These are phyloP conservation scores for Perccottus glenii DNA, from an alignment of 2,113 vertebrate species.

Conservation along the genomic window DNA sequence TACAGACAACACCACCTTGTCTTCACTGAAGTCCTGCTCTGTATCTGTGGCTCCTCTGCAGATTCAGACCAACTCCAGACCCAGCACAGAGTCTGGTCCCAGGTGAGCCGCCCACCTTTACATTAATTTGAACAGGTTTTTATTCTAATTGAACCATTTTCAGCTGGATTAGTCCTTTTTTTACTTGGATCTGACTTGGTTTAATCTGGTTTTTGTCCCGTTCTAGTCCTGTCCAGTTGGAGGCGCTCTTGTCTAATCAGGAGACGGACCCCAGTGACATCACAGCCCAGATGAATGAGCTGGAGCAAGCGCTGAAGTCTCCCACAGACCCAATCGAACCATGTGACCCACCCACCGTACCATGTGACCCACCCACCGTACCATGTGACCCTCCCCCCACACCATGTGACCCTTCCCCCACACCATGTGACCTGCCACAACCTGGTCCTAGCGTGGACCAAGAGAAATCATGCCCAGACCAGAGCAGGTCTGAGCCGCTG, in stretches of 20 bases:
- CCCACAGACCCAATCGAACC: constrained; percentile 8
- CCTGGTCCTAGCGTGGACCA: no score
- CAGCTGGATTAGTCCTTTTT: background rate
- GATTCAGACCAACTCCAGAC: constrained; percentile 33
- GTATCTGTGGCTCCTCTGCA: constrained; percentile 52
- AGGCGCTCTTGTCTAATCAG: constrained; percentile 43
- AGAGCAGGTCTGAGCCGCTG: no score
- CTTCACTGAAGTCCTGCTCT: constrained; percentile 41
- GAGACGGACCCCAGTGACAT: constrained; percentile 37
- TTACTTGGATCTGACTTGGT: constrained; percentile 25
- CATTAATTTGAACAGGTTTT: no score
- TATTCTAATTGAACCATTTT: no score
- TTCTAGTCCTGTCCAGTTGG: background rate
- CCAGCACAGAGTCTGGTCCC: constrained; percentile 9
- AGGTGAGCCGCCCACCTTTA: constrained; percentile 34
- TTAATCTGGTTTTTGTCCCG: constrained; percentile 10
- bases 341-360: background rate
- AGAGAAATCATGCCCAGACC: no score
- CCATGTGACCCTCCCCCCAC: background rate
- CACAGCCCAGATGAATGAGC: constrained; percentile 58
- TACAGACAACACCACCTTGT: background rate
- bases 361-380: background rate
- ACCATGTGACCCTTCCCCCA: background rate
- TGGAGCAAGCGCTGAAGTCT: constrained; percentile 64
- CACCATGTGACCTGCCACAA: no score